Evolutionary conservation across 2,797 vertebrate genomes (phyloP).

Genomic region (Calcarius lapponicus): DNA sequence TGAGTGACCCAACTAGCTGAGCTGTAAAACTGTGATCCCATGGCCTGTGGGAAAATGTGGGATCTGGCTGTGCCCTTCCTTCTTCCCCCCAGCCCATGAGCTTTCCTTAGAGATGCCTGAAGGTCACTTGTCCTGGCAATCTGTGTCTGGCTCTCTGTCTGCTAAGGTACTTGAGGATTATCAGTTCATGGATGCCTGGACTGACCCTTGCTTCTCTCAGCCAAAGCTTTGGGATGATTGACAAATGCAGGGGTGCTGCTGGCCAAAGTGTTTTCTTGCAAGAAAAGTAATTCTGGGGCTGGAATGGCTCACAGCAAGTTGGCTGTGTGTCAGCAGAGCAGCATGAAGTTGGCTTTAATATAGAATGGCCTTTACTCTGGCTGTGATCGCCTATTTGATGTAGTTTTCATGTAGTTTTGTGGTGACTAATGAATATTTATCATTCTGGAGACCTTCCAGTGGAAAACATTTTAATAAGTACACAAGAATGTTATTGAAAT

Average conservation of each 20-base stretch:
- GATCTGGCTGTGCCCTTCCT: not conserved
- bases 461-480: not conserved
- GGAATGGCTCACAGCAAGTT: not conserved
- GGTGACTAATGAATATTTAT: slow-evolving; percentile 1
- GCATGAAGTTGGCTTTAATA: not conserved
- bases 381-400: not conserved
- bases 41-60: not conserved
- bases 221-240: not conserved
- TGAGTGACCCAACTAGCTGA: not conserved
- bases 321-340: not conserved
- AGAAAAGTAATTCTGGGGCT: not conserved
- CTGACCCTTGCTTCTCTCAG: not conserved
- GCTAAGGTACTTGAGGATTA: not conserved
- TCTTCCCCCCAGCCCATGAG: not conserved
- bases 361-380: not conserved
- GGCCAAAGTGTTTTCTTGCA: not conserved
- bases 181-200: not conserved
- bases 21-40: not conserved
- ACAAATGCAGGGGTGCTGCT: not conserved
- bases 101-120: not conserved
- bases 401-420: not conserved
- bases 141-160: not conserved
- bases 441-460: not conserved
- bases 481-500: not conserved
- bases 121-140: not conserved